A percentile compares a stretch with the other conserved stretches of the same genome.
These are phyloP conservation scores for Anaspis maculata DNA, from an alignment of 2,888 invertebrate species.

Conservation along the genomic window DNA sequence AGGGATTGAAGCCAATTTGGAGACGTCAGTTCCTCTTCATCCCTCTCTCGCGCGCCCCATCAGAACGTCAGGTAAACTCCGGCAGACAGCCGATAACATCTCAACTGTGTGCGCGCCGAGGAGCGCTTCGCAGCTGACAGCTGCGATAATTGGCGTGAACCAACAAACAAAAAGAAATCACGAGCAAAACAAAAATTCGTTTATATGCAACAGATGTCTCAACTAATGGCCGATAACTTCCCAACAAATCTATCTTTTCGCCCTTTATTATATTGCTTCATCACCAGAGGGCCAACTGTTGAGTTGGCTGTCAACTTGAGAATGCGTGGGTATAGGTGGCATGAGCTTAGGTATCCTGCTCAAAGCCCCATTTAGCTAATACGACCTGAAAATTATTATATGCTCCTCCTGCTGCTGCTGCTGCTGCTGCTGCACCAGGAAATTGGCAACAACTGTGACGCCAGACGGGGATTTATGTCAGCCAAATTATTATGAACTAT, in stretches of 20 bases:
- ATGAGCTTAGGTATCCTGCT: no score
- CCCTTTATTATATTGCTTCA: no score
- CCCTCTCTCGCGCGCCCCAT: slow-evolving; percentile 10
- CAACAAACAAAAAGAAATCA: slow-evolving; percentile 18
- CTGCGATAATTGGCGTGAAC: slow-evolving; percentile 32
- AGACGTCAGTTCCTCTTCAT: slow-evolving; percentile 20
- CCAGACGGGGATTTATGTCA: no score
- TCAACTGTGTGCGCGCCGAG: slow-evolving; percentile 5
- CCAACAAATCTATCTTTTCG: slow-evolving; percentile 1
- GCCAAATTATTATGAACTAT: no score
- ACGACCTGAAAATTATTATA: not conserved
- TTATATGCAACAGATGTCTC: slow-evolving; percentile 14
- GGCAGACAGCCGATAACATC: slow-evolving; percentile 17
- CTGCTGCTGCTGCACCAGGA: no score
- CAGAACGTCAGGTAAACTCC: slow-evolving; percentile 16
- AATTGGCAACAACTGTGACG: no score
- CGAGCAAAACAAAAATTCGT: slow-evolving; percentile 13
- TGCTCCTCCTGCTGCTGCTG: no score
- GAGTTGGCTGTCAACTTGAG: not conserved
- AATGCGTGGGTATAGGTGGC: no score
- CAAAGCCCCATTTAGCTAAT: not conserved
- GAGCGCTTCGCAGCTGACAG: slow-evolving; percentile 29
- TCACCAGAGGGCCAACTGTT: slow-evolving; percentile 6
- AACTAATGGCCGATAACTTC: slow-evolving; percentile 12
- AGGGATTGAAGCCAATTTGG: slow-evolving; percentile 29